These are phyloP conservation scores for Synodontis membranacea DNA, from an alignment of 2,113 vertebrate species.

Conservation along the genomic window DNA sequence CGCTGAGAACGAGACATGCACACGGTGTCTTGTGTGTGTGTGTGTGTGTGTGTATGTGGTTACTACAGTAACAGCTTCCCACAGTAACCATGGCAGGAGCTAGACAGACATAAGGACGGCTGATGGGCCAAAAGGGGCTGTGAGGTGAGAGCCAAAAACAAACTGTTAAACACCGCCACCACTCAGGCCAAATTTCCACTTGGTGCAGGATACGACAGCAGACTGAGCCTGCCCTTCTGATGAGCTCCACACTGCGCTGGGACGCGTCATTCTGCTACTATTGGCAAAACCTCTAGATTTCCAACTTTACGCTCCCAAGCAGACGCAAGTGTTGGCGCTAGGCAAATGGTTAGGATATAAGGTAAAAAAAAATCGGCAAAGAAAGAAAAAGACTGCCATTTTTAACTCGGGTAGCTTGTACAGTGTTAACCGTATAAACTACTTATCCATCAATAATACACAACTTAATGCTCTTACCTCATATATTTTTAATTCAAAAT, in stretches of 20 bases:
- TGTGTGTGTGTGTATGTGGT: constrained; percentile 25
- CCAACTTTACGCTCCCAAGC: background rate
- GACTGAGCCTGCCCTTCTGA: background rate
- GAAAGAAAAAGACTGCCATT: background rate
- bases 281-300: background rate
- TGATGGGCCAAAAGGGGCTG: constrained; percentile 31
- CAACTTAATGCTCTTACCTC: background rate
- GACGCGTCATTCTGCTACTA: background rate
- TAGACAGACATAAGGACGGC: constrained; percentile 23
- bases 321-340: background rate
- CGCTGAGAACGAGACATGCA: background rate
- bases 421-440: background rate
- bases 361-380: background rate
- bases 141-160: constrained; percentile 16
- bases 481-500: background rate
- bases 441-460: background rate
- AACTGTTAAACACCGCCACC: constrained; percentile 8
- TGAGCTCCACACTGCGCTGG: background rate
- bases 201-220: background rate
- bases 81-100: constrained; percentile 17
- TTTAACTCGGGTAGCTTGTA: background rate
- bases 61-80: constrained; percentile 43
- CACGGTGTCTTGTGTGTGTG: constrained; percentile 20
- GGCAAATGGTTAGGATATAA: background rate
- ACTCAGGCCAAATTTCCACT: background rate